These are phyloP conservation scores for Pantherophis guttatus DNA, from an alignment of 2,113 vertebrate genomes.

Conservation along the genomic window DNA sequence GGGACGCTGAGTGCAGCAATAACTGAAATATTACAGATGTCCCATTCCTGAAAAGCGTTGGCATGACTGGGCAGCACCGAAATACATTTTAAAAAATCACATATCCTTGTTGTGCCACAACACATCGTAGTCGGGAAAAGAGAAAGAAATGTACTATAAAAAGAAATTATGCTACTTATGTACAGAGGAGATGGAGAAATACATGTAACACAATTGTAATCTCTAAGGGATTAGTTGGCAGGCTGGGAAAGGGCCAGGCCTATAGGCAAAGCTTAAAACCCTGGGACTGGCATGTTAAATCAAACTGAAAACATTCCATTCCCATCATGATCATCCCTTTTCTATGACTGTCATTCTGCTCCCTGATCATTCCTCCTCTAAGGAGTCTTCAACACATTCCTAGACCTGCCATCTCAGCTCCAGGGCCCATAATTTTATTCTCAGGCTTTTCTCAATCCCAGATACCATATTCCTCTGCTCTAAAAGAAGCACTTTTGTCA, in stretches of 20 bases:
- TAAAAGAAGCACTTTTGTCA: not conserved
- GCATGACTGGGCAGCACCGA: not conserved
- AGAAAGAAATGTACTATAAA: not conserved
- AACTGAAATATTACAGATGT: not conserved
- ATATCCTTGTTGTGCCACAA: not conserved
- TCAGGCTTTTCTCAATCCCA: not conserved
- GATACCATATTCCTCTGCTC: not conserved
- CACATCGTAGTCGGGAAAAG: not conserved
- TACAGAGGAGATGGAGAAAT: not conserved
- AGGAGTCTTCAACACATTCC: not conserved
- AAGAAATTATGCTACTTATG: not conserved
- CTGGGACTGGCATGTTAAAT: not conserved
- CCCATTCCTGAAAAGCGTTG: not conserved
- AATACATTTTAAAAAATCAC: not conserved
- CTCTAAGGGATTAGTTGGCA: not conserved
- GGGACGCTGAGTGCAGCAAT: not conserved
- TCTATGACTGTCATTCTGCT: not conserved
- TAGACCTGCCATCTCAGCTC: not conserved
- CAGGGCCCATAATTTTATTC: not conserved
- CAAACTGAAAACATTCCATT: not conserved
- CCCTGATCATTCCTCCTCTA: not conserved
- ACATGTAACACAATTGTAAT: not conserved
- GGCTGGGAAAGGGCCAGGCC: not conserved
- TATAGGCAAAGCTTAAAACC: not conserved
- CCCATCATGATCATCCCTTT: not conserved